Evolutionary conservation across 2,113 vertebrate species (phyloP).

Genomic region (Mirounga angustirostris): DNA sequence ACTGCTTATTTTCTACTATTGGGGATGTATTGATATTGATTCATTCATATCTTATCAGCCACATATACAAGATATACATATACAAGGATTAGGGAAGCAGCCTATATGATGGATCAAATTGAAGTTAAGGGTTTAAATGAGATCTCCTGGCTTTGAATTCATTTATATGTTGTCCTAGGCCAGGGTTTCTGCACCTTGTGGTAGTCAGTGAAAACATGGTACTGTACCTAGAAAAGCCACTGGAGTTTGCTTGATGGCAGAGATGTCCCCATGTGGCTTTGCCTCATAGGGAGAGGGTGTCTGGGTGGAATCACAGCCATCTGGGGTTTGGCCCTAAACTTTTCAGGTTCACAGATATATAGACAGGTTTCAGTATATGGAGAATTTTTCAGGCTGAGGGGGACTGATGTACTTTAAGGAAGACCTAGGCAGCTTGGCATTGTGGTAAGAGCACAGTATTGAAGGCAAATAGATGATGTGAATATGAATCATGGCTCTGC

Average conservation of each 20-base stretch:
- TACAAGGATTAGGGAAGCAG: neutral
- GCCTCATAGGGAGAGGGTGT: neutral
- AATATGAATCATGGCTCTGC: neutral
- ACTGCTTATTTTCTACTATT: neutral
- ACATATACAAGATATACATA: neutral
- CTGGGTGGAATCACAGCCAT: neutral
- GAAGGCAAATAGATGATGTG: neutral
- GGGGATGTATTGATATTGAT: neutral
- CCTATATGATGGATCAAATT: neutral
- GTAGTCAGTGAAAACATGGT: neutral
- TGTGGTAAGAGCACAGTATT: neutral
- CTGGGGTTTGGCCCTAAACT: neutral
- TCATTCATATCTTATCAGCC: neutral
- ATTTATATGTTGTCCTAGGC: neutral
- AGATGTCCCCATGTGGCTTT: neutral
- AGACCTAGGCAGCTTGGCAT: neutral
- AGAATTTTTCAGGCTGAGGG: neutral
- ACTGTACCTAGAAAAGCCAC: neutral
- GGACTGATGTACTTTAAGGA: neutral
- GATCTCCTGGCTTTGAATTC: neutral
- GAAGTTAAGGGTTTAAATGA: constrained; percentile 10
- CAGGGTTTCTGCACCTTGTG: neutral
- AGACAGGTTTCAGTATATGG: neutral
- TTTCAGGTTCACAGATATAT: neutral
- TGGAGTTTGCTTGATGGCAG: neutral